phyloP scores from a whole-genome alignment of 2,113 vertebrate species.

The Setophaga petechia region DNA sequence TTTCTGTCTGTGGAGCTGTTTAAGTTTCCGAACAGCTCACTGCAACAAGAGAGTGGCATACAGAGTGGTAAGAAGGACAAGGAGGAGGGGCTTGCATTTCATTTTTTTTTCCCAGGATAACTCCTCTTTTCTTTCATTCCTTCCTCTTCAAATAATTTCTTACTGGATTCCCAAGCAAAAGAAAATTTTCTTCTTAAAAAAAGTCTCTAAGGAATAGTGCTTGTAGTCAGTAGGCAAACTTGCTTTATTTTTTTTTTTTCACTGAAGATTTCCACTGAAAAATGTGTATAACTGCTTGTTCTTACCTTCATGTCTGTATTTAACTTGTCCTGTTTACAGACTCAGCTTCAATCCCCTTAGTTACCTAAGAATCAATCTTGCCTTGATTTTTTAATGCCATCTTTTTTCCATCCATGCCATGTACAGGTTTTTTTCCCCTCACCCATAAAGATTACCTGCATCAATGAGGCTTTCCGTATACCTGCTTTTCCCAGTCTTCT shows the following conservation, averaged over 20 bases:
- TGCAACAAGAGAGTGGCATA: neutral
- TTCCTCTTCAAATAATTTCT: neutral
- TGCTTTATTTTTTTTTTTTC: neutral
- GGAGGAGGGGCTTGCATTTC: neutral
- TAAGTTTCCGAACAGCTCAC: neutral
- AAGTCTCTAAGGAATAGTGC: neutral
- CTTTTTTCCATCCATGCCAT: neutral
- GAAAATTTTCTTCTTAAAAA: neutral
- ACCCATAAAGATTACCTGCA: neutral
- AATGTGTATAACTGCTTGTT: neutral
- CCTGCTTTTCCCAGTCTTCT: neutral
- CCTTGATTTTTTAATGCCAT: neutral
- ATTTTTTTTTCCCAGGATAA: neutral
- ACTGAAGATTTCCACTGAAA: neutral
- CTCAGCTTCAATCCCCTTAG: neutral
- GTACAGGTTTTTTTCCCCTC: neutral
- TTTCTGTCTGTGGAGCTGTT: neutral
- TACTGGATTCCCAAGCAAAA: neutral
- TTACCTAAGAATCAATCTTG: neutral
- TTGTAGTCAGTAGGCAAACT: neutral
- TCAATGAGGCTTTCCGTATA: neutral
- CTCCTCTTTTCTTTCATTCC: neutral
- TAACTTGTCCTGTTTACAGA: neutral
- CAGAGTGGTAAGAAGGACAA: neutral
- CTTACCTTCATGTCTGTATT: neutral